Evolutionary conservation across 1,140 invertebrate genomes (phyloP), one percentile per base, ranked within the genome.

Genomic region (Monomorium pharaonis): DNA sequence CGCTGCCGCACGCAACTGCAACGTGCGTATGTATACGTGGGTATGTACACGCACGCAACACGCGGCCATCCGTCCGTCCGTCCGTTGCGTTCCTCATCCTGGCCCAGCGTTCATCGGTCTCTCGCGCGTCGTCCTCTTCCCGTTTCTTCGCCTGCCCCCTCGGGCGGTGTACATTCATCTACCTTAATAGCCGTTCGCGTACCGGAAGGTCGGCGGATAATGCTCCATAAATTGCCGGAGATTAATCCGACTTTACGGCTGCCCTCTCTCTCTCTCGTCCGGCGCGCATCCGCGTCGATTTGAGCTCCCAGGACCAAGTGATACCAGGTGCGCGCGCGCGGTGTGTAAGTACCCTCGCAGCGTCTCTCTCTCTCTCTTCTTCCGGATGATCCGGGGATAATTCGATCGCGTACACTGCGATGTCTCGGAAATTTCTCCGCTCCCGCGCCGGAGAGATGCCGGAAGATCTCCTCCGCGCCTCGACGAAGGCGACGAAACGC

Each of bases 141-240:
- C 67, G 30, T 60, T 54, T 72, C 63, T 54, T 72, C 63, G 14
- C 0, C 14, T n/a, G n/a, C 84, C n/a, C 69, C 0, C 37, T 70
- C 14, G 51, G n/a, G 60, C 65, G 30, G 5, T 77, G 56, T 76
- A 63, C 83, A 56, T 44, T 65, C 72, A 69, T 70, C 33, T 83
- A 42, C 75, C 56, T 78, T 85, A 87, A 89, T 85, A 85, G 63
- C 62, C 37, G 65, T 65, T 65, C 75, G 54, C 60, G 88, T 83
- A 81, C 86, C 70, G 86, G 69, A 88, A 86, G 76, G 76, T 88
- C 87, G 87, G 70, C 62, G 62, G 75, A 74, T 86, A 86, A 88
- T 86, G 30, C 63, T 72, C 67, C 87, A 54, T 88, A 83, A 88
- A 86, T 89, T 88, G 70, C 76, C 51, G 60, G 54, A 85, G 83